phyloP scores from a whole-genome alignment of 2,113 vertebrate species.

The Esox niger region DNA sequence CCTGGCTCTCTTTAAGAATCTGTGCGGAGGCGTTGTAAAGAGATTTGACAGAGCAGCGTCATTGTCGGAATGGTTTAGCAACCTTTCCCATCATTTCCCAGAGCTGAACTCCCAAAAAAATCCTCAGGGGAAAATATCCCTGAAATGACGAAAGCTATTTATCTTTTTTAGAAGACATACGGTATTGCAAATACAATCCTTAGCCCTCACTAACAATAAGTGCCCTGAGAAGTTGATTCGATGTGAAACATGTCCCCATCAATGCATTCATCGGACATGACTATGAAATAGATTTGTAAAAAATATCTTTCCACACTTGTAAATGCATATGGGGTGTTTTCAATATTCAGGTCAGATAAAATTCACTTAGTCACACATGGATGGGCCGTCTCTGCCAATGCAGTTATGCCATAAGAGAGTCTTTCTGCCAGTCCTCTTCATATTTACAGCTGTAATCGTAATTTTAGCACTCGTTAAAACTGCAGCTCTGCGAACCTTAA shows the following conservation, averaged over 20 bases:
- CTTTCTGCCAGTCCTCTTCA: slow-evolving; percentile 30
- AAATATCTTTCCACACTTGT: slow-evolving; percentile 37
- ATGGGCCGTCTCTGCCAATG: slow-evolving; percentile 7
- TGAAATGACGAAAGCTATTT: background rate
- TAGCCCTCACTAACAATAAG: slow-evolving; percentile 18
- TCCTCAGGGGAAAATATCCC: background rate
- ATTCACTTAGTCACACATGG: slow-evolving; percentile 40
- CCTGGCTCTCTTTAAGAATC: background rate
- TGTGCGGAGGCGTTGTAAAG: background rate
- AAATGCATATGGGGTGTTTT: slow-evolving; percentile 55
- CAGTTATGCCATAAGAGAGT: slow-evolving; percentile 8
- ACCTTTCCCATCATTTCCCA: too few species aligned
- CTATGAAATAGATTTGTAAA: slow-evolving; percentile 39
- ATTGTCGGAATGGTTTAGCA: too few species aligned
- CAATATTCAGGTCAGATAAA: slow-evolving; percentile 61
- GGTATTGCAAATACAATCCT: slow-evolving; percentile 66
- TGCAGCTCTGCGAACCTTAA: slow-evolving; percentile 53
- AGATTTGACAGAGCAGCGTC: background rate
- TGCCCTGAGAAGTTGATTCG: slow-evolving; percentile 18
- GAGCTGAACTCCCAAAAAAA: background rate
- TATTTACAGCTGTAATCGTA: slow-evolving; percentile 47
- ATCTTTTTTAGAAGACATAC: background rate
- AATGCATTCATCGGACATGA: slow-evolving; percentile 50
- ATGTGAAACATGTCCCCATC: slow-evolving; percentile 27
- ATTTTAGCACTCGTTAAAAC: slow-evolving; percentile 46